Evolutionary conservation across 2,113 vertebrate species (phyloP).

Genomic region (Taxidea taxus): DNA sequence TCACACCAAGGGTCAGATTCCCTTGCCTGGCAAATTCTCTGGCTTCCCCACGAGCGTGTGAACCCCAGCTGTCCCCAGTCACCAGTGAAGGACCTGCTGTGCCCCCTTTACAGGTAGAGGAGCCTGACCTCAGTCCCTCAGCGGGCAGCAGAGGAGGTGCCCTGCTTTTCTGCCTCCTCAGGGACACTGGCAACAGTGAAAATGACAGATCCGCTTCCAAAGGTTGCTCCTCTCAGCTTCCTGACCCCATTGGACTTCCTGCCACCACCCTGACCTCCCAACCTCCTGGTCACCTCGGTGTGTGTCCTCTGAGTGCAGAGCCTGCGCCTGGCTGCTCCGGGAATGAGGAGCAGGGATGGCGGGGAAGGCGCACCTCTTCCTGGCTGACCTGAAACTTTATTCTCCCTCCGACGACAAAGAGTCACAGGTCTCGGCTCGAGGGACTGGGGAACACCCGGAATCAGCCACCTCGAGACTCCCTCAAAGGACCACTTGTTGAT

Average conservation of each 20-base stretch:
- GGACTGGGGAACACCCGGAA: not conserved
- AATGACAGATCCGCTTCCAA: not conserved
- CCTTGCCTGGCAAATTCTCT: not conserved
- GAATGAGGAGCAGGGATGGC: rapidly evolving
- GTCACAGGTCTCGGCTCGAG: rapidly evolving
- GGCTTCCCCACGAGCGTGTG: not conserved
- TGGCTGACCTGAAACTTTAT: too few relatives aligned
- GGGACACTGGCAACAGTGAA: not conserved
- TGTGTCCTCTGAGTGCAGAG: too few relatives aligned
- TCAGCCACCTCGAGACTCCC: too few relatives aligned
- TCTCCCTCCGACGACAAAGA: not conserved
- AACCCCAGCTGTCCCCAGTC: not conserved
- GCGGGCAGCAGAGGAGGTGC: not conserved
- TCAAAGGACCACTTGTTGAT: not conserved
- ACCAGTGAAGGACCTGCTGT: not conserved
- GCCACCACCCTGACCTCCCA: not conserved
- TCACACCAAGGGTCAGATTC: not conserved
- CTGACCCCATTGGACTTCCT: not conserved
- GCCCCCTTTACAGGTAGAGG: rapidly evolving
- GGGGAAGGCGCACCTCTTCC: not conserved
- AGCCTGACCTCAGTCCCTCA: not conserved
- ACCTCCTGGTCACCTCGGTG: rapidly evolving
- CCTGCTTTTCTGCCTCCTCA: too few relatives aligned
- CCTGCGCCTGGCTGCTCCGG: not conserved
- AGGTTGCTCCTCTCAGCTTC: not conserved